Conservation (phyloP, 2,888 invertebrate genomes). For the Ennomos quercinarius region DNA sequence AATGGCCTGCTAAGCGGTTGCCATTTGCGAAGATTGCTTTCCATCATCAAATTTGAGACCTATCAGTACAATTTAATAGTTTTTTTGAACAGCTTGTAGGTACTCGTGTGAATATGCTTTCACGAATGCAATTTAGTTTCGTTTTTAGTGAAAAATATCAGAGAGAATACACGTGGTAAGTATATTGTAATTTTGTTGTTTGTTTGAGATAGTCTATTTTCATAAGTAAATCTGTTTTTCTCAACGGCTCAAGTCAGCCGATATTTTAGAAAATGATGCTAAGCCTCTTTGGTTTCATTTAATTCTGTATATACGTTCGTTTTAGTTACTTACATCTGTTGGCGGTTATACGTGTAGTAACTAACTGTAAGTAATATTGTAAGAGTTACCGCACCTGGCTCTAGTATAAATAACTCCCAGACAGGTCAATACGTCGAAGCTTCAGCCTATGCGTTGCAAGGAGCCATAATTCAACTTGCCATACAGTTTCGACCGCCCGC, state of each 20-base stretch:
- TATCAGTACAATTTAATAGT: slow-evolving; percentile 54
- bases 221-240: too few relatives aligned
- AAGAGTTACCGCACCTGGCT: slow-evolving; percentile 7
- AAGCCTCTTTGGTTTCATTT: too few relatives aligned
- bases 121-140: neutral
- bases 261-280: too few relatives aligned
- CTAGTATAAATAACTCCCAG: slow-evolving; percentile 29
- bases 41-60: slow-evolving; percentile 69
- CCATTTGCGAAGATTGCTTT: slow-evolving; percentile 77
- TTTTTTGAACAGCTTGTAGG: slow-evolving; percentile 19
- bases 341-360: too few relatives aligned
- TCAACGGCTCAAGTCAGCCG: too few relatives aligned
- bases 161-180: too few relatives aligned
- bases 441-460: slow-evolving; percentile 44
- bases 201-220: too few relatives aligned
- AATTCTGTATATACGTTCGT: too few relatives aligned
- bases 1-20: slow-evolving; percentile 79
- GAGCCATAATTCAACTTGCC: slow-evolving; percentile 63
- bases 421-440: slow-evolving; percentile 32
- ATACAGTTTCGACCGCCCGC: slow-evolving; percentile 56
- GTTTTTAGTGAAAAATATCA: neutral
- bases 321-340: too few relatives aligned
- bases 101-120: neutral
- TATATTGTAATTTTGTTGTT: too few relatives aligned
- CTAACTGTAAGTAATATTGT: too few relatives aligned